Evolutionary conservation across 2,888 invertebrate genomes (phyloP), one percentile per base, ranked within the genome.

Genomic region (Prenolepis imparis): DNA sequence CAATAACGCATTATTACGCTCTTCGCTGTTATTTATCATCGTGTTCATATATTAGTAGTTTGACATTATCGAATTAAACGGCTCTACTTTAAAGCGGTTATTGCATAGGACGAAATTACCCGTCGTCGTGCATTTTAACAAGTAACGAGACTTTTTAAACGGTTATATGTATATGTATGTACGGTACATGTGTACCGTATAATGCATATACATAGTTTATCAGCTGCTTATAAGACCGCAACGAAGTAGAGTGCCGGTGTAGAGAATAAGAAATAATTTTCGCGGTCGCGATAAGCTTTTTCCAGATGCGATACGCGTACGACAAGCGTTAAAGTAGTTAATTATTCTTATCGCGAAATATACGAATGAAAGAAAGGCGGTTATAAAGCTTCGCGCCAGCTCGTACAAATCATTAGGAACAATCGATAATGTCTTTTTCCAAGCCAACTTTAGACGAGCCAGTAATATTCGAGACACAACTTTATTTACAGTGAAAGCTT

Each of bases 1-100:
- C 21, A 44, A 28, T 48, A 48, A 32, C 59, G 4, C 11, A 44
- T 41, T 68, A 28, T 28, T 28, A 28, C 28, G 28, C 28, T 28
- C 28, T 41, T 68, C 70, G 18, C 66, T 32, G 59, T 36, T 78
- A 44, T 59, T 48, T 78, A 67, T 59, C 59, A 32, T 24, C 59
- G 78, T 32, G 21, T 9, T 1, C 39, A 12, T 59, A 59, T 44
- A 48, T 48, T 44, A 52, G 39, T 2, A 41, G 44, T 70, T 70
- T 59, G 24, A 68, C 15, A 44, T 70, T 78, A 78, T 78, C 59
- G 78, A 75, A 66, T 75, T 52, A 66, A 28, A 28, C 24, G 21
- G 32, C 39, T 32, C 24, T 59, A 32, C 18, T 70, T 78, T 39
- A 41, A 15, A 57, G n/a, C 57, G 41, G 36, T 48, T 70, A 59